Percentiles rank a stretch among this genome's conserved stretches.
Conservation (phyloP, 2,113 vertebrate genomes). For the Corapipo altera region DNA sequence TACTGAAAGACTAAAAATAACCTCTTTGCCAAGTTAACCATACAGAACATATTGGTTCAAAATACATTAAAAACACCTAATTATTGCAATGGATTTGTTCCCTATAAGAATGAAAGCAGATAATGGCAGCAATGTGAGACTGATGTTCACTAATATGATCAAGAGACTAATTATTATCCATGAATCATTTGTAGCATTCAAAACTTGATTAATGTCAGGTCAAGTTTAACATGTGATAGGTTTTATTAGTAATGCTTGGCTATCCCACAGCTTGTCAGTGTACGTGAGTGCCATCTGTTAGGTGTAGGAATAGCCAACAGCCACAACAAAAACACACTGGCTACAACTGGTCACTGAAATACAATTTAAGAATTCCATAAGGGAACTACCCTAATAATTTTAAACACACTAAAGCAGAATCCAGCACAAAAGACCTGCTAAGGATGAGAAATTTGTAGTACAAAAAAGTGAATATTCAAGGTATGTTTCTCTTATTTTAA, state of each 20-base stretch:
- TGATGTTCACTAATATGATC: constrained; percentile 65
- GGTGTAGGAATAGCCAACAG: constrained; percentile 58
- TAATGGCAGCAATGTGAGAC: constrained; percentile 47
- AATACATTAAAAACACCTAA: constrained; percentile 54
- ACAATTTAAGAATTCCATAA: neutral
- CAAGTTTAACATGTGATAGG: constrained; percentile 69
- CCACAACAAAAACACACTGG: constrained; percentile 48
- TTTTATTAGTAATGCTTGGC: constrained; percentile 71
- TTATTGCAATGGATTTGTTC: constrained; percentile 50
- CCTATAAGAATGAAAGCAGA: constrained; percentile 40
- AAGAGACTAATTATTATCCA: constrained; percentile 71
- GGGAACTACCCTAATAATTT: neutral
- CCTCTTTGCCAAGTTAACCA: constrained; percentile 43
- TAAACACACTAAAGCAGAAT: neutral
- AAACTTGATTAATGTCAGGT: constrained; percentile 76
- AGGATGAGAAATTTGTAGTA: neutral
- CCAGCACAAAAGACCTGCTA: neutral
- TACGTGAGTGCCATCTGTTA: constrained; percentile 65
- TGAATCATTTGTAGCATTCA: constrained; percentile 73
- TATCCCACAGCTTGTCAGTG: constrained; percentile 66
- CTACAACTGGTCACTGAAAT: constrained; percentile 14
- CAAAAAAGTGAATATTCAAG: neutral
- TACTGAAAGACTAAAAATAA: constrained; percentile 27
- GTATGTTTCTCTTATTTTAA: neutral
- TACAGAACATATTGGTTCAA: constrained; percentile 38